phyloP scores from a whole-genome alignment of 1,140 invertebrate genomes.

The Lepidurus packardi region DNA sequence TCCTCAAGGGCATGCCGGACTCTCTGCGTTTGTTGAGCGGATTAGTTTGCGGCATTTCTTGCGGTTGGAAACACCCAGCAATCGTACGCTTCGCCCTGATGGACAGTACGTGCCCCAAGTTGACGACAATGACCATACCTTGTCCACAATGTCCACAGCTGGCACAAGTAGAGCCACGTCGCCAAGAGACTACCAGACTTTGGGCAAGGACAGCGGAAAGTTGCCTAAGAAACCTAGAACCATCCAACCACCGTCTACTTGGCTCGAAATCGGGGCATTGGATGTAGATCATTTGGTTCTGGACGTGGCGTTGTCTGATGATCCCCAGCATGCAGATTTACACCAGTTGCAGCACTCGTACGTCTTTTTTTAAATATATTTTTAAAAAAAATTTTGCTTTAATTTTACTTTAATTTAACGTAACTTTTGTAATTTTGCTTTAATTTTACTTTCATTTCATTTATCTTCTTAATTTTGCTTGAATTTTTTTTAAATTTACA shows the following conservation, averaged over 20 bases:
- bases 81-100: slow-evolving; percentile 66
- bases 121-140: not conserved
- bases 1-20: slow-evolving; percentile 76
- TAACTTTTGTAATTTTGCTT: too few relatives aligned
- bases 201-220: not conserved
- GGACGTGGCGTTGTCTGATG: slow-evolving; percentile 73
- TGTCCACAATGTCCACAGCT: not conserved
- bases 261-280: slow-evolving; percentile 89
- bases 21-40: slow-evolving; percentile 79
- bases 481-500: slow-evolving; percentile 48
- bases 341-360: slow-evolving; percentile 20
- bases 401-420: too few relatives aligned
- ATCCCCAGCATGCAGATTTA: slow-evolving; percentile 15
- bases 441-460: too few relatives aligned
- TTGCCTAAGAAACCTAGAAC: not conserved
- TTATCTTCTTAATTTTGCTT: too few relatives aligned
- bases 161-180: not conserved
- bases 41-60: slow-evolving; percentile 61
- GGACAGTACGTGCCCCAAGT: slow-evolving; percentile 57
- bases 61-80: not conserved
- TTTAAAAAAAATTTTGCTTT: not conserved
- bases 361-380: slow-evolving; percentile 52
- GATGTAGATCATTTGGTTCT: slow-evolving; percentile 81
- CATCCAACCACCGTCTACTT: slow-evolving; percentile 44
- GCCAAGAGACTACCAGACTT: not conserved